A percentile compares a stretch with the other conserved stretches of the same genome.
phyloP scores from a whole-genome alignment of 2,113 vertebrate genomes.

The Thymallus thymallus region DNA sequence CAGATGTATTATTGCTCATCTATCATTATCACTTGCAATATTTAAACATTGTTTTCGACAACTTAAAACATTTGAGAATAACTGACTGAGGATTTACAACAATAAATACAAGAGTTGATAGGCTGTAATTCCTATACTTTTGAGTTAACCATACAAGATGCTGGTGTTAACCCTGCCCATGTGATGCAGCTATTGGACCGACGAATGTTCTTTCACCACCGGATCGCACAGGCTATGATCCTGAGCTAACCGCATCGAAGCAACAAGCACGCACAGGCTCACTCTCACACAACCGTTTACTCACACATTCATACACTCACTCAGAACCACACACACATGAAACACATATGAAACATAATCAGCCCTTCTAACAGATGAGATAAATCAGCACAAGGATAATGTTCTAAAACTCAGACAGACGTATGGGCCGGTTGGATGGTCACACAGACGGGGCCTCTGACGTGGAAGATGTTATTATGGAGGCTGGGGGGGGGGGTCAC shows the following conservation, averaged over 20 bases:
- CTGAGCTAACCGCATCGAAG: conserved; percentile 53
- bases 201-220: not conserved
- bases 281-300: conserved; percentile 1
- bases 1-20: conserved; percentile 96
- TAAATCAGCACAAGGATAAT: conserved; percentile 39
- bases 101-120: conserved; percentile 78
- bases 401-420: not conserved
- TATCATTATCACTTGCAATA: conserved; percentile 93
- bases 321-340: not conserved
- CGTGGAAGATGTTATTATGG: not conserved
- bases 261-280: conserved; percentile 21
- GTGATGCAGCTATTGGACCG: conserved; percentile 44
- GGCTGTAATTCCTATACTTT: conserved; percentile 69
- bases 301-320: not conserved
- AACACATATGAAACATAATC: conserved; percentile 22
- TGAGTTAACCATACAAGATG: conserved; percentile 72
- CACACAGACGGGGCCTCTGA: too few relatives aligned
- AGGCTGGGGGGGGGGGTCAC: not conserved
- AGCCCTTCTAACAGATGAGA: conserved; percentile 10
- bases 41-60: conserved; percentile 84
- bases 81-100: conserved; percentile 75
- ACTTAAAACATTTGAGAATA: conserved; percentile 69
- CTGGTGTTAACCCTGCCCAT: conserved; percentile 82
- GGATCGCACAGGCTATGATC: too few relatives aligned
- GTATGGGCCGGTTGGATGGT: too few relatives aligned